Conservation (phyloP, 2,113 vertebrate genomes). For the Eretmochelys imbricata region DNA sequence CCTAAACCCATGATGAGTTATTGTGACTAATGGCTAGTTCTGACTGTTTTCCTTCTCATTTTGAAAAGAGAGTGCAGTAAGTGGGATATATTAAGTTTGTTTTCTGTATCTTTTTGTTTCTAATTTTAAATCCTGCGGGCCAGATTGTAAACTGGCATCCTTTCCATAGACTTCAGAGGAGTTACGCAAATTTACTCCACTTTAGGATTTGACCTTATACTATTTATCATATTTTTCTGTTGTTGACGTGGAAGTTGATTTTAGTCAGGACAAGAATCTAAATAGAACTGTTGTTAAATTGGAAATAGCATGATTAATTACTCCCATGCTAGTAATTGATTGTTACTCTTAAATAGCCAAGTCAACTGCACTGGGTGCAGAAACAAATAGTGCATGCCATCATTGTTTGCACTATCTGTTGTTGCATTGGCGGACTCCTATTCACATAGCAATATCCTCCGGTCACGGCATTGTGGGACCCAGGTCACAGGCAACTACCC, state of each 20-base stretch:
- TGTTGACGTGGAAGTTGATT: slow-evolving; percentile 25
- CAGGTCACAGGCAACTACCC: no score
- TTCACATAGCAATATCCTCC: neutral
- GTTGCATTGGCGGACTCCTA: neutral
- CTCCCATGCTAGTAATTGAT: neutral
- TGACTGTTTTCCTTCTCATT: neutral
- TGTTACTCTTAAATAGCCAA: no score
- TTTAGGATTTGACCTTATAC: neutral
- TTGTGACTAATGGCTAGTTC: neutral
- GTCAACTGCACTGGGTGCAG: neutral
- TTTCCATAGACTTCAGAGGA: neutral
- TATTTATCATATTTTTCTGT: neutral
- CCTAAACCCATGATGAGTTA: slow-evolving; percentile 19
- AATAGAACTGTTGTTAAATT: slow-evolving; percentile 34
- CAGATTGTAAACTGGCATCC: neutral
- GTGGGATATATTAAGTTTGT: neutral
- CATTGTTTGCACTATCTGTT: neutral
- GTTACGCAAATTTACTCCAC: neutral
- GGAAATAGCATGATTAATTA: slow-evolving; percentile 38
- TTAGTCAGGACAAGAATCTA: slow-evolving; percentile 33
- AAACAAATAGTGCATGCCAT: rapidly evolving
- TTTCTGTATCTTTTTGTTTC: neutral
- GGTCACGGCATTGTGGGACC: neutral
- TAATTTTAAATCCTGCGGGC: neutral
- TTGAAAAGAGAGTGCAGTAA: neutral